phyloP scores from a whole-genome alignment of 2,888 invertebrate species.

The Esperia sulphurella region DNA sequence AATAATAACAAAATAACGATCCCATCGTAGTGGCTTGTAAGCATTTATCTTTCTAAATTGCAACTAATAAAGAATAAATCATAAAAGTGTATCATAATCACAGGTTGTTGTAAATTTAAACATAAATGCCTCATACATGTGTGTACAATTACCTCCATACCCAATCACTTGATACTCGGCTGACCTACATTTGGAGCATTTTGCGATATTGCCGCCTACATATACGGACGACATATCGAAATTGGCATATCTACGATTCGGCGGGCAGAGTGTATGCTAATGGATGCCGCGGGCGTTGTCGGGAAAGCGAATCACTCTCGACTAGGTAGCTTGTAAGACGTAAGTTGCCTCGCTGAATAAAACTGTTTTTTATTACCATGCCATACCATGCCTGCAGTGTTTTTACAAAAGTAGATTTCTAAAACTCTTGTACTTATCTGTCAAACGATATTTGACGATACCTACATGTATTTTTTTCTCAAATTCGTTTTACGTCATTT shows the following conservation, averaged over 20 bases:
- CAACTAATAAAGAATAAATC: conserved; percentile 63
- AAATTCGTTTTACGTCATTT: too few species aligned
- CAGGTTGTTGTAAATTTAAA: conserved; percentile 47
- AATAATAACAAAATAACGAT: background rate
- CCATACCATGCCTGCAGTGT: too few species aligned
- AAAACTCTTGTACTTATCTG: too few species aligned
- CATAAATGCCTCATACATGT: conserved; percentile 49
- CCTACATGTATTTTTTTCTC: too few species aligned
- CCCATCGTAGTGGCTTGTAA: conserved; percentile 21
- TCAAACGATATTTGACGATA: too few species aligned
- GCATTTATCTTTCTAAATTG: conserved; percentile 57
- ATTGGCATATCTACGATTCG: conserved; percentile 34
- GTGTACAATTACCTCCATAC: conserved; percentile 59
- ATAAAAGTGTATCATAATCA: conserved; percentile 55
- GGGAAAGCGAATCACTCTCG: conserved; percentile 2
- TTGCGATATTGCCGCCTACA: conserved; percentile 60
- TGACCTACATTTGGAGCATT: conserved; percentile 58
- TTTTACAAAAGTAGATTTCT: too few species aligned
- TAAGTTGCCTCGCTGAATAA: background rate
- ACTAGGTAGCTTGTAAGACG: conserved; percentile 10
- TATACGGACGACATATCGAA: conserved; percentile 51
- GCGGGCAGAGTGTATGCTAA: conserved; percentile 41
- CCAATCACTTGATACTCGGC: conserved; percentile 60
- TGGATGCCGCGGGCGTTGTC: conserved; percentile 38
- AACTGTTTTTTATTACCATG: conserved; percentile 3